Conservation (phyloP, 1,140 invertebrate species). For the Cephus cinctus region DNA sequence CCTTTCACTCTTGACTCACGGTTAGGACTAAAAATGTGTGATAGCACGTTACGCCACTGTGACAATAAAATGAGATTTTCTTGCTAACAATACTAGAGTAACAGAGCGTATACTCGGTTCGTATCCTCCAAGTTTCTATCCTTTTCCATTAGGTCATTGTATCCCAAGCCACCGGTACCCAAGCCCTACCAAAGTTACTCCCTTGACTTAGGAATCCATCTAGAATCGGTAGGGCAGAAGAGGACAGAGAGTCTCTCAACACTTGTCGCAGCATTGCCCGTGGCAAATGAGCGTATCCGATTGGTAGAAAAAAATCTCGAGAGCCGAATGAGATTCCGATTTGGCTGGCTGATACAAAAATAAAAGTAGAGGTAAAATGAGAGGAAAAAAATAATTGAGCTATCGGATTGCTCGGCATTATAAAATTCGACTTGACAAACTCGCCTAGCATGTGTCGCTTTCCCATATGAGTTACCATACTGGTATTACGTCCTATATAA, state of each 20-base stretch:
- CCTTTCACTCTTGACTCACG: too few species aligned
- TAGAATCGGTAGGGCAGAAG: background rate
- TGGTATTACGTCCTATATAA: too few species aligned
- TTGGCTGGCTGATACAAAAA: too few species aligned
- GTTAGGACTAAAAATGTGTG: too few species aligned
- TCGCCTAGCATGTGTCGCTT: too few species aligned
- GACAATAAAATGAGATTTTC: conserved; percentile 5
- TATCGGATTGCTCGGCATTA: too few species aligned
- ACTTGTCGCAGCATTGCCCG: conserved; percentile 4
- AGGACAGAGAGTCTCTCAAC: background rate
- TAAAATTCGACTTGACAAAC: too few species aligned
- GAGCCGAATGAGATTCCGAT: background rate
- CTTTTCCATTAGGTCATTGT: background rate
- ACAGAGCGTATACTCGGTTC: background rate
- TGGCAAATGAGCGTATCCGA: conserved; percentile 1
- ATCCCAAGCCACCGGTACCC: too few species aligned
- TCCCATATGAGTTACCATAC: too few species aligned
- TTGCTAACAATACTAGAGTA: conserved; percentile 2
- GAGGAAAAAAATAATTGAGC: too few species aligned
- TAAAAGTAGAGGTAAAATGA: too few species aligned
- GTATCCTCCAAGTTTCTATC: background rate
- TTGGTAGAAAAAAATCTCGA: background rate
- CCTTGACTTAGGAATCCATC: background rate
- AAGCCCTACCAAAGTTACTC: too few species aligned
- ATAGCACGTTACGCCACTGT: background rate